Evolutionary conservation across 2,113 vertebrate species (phyloP).

Genomic region (Trinectes maculatus): DNA sequence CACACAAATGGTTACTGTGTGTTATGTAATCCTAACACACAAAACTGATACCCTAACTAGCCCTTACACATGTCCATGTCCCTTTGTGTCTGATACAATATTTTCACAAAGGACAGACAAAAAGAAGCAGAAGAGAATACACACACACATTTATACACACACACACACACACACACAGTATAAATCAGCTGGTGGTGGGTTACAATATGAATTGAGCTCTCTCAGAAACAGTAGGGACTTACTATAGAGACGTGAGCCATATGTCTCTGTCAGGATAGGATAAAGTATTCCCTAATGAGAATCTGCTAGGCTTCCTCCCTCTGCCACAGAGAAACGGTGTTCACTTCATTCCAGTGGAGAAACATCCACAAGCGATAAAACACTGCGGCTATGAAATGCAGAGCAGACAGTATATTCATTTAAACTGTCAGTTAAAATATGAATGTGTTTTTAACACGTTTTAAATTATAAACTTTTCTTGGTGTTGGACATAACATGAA

Average conservation of each 20-base stretch:
- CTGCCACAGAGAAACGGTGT: constrained; percentile 48
- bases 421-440: constrained; percentile 6
- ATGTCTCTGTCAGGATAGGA: constrained; percentile 54
- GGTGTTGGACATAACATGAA: no score
- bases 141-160: no score
- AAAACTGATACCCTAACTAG: constrained; percentile 25
- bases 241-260: constrained; percentile 29
- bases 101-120: no score
- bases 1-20: constrained; percentile 6
- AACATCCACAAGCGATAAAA: constrained; percentile 34
- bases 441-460: no score
- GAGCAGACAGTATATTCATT: not conserved
- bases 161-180: no score
- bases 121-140: not conserved
- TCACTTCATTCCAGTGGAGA: constrained; percentile 30
- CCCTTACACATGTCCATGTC: not conserved
- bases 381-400: not conserved
- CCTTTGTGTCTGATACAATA: not conserved
- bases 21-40: no score
- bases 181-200: not conserved
- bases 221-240: constrained; percentile 22
- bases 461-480: no score
- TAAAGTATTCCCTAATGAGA: constrained; percentile 53
- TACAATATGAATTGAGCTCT: constrained; percentile 8
- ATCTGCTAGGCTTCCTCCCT: constrained; percentile 40